Percentiles rank a stretch among this genome's conserved stretches.
Evolutionary conservation across 2,797 vertebrate species (phyloP).

Genomic region (Girardinus metallicus): DNA sequence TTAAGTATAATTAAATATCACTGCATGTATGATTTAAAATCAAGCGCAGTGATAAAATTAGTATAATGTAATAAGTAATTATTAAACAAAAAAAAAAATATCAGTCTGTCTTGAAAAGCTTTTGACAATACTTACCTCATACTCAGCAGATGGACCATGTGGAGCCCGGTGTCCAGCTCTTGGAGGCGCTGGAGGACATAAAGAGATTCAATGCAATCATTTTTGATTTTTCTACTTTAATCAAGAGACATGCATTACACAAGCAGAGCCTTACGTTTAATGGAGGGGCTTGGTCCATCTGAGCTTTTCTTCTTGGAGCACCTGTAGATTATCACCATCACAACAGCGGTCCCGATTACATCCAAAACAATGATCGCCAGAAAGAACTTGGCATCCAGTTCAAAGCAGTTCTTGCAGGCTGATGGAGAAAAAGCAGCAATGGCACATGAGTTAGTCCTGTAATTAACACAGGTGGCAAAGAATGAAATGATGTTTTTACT

Average conservation of each 20-base stretch:
- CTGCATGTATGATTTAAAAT: neutral
- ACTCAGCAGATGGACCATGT: conserved; percentile 45
- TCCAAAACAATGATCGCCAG: neutral
- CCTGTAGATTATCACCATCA: conserved; percentile 61
- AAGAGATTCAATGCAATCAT: fast-evolving
- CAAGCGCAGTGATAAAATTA: neutral
- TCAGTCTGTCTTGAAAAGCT: neutral
- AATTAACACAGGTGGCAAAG: fast-evolving
- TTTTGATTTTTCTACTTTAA: fast-evolving
- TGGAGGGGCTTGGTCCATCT: fast-evolving
- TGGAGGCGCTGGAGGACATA: conserved; percentile 25
- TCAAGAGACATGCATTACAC: fast-evolving
- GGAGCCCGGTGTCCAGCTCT: conserved; percentile 13
- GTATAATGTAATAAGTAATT: neutral
- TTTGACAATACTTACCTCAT: conserved; percentile 62
- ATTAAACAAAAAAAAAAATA: neutral
- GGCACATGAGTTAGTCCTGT: neutral
- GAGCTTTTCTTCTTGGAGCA: conserved; percentile 48
- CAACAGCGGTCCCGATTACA: conserved; percentile 24
- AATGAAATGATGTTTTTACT: conserved; percentile 24
- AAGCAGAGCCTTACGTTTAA: conserved; percentile 54
- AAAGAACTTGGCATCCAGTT: neutral
- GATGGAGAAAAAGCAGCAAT: neutral
- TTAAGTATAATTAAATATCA: neutral
- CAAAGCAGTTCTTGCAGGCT: conserved; percentile 73